Base-by-base conservation (phyloP, 2,797 vertebrate species). In the Chelon labrosus region DNA sequence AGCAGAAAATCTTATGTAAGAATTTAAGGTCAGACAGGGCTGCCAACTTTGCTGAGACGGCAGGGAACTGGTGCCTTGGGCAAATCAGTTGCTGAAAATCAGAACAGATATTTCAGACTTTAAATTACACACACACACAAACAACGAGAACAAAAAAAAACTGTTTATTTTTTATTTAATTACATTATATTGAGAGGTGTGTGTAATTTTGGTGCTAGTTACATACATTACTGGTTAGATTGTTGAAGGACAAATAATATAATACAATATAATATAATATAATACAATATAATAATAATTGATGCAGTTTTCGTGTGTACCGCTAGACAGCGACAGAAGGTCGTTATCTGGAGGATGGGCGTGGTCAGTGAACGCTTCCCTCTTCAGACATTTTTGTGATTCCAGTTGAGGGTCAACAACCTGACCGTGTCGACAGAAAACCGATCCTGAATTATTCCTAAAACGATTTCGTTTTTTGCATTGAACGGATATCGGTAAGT, bases 331-430 rank as follows among this genome's bases (percentile, higher is more conserved):
- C 63, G 56, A 0, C 57, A 68, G 7, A n/a, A 0, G 2, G 10
- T 7, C 13, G 12, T 10, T 5, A 3, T 1, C 5, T 4, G 1
- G 0, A 9, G 0, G 9, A 78, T 85, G 77, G 92, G 92, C 85
- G 91, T 91, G 89, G 88, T 63, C 78, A 73, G 2, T 0, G 17
- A 12, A 12, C 1, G 20, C 65, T 72, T 85, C 82, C 79, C 31
- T 25, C 39, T 25, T 11, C 6, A 17, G 81, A 89, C 85, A 86
- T 91, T 86, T 88, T 88, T 85, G 2, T 20, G 65, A 79, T 88
- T 82, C 76, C 69, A 31, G 22, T 35, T 74, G 61, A 79, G 49
- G 39, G 57, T 20, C 56, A 70, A 61, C 64, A 22, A 2, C 1
- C 1, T 20, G 6, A 58, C 3, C 5, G 9, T 22, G 0, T 7